Percentiles rank a stretch among this genome's conserved stretches.
phyloP scores from a whole-genome alignment of 1,140 invertebrate genomes.

The Parapsyche elsis region DNA sequence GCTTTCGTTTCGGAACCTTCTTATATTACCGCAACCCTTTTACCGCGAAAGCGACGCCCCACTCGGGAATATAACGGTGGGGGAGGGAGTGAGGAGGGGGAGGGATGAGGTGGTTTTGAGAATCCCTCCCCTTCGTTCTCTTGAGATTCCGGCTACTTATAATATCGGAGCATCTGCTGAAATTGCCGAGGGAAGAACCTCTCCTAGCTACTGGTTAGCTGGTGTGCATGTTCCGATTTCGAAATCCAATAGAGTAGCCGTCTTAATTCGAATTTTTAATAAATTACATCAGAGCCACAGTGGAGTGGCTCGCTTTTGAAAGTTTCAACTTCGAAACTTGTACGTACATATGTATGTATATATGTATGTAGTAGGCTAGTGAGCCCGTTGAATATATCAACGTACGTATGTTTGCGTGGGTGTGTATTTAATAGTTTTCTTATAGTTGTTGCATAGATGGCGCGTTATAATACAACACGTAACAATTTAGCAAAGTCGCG shows the following conservation, averaged over 20 bases:
- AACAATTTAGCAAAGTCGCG: too few species aligned
- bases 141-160: constrained; percentile 1
- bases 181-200: not conserved
- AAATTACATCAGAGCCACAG: too few species aligned
- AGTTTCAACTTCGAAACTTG: too few species aligned
- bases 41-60: not conserved
- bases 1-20: constrained; percentile 28
- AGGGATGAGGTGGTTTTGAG: not conserved
- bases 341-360: not conserved
- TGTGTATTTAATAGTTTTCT: too few species aligned
- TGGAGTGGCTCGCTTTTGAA: too few species aligned
- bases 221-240: too few species aligned
- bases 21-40: constrained; percentile 35
- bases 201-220: too few species aligned
- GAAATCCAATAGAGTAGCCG: too few species aligned
- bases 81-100: not conserved
- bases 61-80: not conserved
- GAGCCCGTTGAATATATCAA: not conserved
- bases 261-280: too few species aligned
- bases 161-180: constrained; percentile 12
- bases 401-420: not conserved
- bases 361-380: not conserved
- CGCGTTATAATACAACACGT: too few species aligned
- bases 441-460: too few species aligned
- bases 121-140: not conserved